These are phyloP conservation scores for Clarias macrocephalus DNA, from an alignment of 2,113 vertebrate genomes.

Conservation along the genomic window DNA sequence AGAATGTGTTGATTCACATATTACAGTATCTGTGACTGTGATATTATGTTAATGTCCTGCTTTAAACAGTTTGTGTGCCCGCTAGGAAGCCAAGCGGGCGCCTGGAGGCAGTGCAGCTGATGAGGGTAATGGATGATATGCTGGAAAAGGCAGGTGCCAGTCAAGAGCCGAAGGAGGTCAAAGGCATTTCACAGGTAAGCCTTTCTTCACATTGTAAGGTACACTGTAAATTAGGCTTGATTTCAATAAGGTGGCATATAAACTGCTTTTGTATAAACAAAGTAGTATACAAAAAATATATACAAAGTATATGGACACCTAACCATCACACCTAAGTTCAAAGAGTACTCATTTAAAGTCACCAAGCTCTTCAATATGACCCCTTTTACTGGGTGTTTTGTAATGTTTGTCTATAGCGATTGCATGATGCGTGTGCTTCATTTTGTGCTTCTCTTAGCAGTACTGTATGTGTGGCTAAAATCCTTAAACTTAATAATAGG, in stretches of 20 bases:
- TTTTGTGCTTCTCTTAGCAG: neutral
- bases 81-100: conserved; percentile 82
- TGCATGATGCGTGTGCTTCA: neutral
- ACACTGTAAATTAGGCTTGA: neutral
- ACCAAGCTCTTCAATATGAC: neutral
- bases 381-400: neutral
- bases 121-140: conserved; percentile 84
- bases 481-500: no score
- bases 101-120: conserved; percentile 80
- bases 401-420: neutral
- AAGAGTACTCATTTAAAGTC: neutral
- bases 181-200: conserved; percentile 77
- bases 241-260: neutral
- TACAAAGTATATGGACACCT: neutral
- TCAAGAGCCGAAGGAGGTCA: conserved; percentile 66
- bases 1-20: neutral
- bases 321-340: neutral
- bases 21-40: neutral
- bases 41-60: neutral
- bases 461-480: neutral
- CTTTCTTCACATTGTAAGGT: neutral
- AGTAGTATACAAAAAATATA: no score
- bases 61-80: conserved; percentile 13
- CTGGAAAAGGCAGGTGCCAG: conserved; percentile 79
- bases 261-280: neutral